Evolutionary conservation across 2,888 invertebrate species (phyloP).

Genomic region (Bombylius major): DNA sequence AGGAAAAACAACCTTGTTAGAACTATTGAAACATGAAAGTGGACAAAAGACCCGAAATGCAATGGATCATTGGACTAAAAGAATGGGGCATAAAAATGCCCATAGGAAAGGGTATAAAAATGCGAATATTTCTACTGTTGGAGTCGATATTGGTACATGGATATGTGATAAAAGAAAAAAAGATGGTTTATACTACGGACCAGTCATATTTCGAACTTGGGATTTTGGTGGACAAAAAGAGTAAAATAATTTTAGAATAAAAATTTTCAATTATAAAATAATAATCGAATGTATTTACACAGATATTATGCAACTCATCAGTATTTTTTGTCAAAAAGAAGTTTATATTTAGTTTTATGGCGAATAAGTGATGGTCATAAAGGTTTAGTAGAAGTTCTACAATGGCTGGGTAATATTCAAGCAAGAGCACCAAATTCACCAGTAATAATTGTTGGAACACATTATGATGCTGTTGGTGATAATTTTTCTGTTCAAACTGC

Average conservation of each 20-base stretch:
- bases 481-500: constrained; percentile 32
- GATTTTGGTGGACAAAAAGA: constrained; percentile 98
- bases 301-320: constrained; percentile 96
- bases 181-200: constrained; percentile 53
- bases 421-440: constrained; percentile 93
- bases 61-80: constrained; percentile 80
- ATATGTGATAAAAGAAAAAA: constrained; percentile 74
- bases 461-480: constrained; percentile 69
- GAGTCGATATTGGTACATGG: constrained; percentile 96
- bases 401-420: constrained; percentile 93
- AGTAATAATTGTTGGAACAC: constrained; percentile 92
- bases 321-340: constrained; percentile 91
- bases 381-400: constrained; percentile 79
- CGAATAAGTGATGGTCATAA: constrained; percentile 80
- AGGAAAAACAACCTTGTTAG: constrained; percentile 84
- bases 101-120: constrained; percentile 62
- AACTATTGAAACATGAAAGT: constrained; percentile 79
- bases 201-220: constrained; percentile 91
- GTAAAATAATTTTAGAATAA: constrained; percentile 33
- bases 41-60: constrained; percentile 45
- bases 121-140: constrained; percentile 85
- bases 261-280: not conserved
- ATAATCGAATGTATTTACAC: constrained; percentile 2
- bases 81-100: constrained; percentile 84
- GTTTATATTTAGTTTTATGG: constrained; percentile 93